phyloP scores from a whole-genome alignment of 2,888 invertebrate genomes.

The Cryptocephalus primarius region DNA sequence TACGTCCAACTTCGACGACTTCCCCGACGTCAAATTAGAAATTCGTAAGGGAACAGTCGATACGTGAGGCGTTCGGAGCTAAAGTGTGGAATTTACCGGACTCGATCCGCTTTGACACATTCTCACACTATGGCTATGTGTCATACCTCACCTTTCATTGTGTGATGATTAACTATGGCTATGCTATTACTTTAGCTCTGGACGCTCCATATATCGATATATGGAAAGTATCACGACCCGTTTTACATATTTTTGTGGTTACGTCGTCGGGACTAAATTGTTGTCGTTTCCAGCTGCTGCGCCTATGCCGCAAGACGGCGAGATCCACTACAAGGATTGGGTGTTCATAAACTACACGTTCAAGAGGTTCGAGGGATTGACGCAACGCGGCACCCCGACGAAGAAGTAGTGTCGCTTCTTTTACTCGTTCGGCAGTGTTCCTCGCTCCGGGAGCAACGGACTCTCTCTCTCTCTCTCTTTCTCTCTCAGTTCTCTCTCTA shows the following conservation, averaged over 20 bases:
- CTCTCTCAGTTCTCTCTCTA: too few species aligned
- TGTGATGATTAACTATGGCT: too few species aligned
- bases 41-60: slow-evolving; percentile 72
- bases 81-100: too few species aligned
- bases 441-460: slow-evolving; percentile 1
- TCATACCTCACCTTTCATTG: too few species aligned
- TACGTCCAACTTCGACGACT: slow-evolving; percentile 99
- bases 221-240: too few species aligned
- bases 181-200: too few species aligned
- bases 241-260: background rate
- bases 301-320: slow-evolving; percentile 80
- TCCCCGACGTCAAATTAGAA: slow-evolving; percentile 97
- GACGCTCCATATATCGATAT: too few species aligned
- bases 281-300: slow-evolving; percentile 58
- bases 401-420: slow-evolving; percentile 49
- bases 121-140: too few species aligned
- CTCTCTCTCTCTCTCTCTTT: too few species aligned
- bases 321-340: slow-evolving; percentile 94
- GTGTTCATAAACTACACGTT: slow-evolving; percentile 99
- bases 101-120: too few species aligned
- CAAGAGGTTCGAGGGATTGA: slow-evolving; percentile 96
- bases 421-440: background rate
- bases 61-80: too few species aligned
- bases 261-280: too few species aligned
- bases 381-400: slow-evolving; percentile 76